Percentiles rank a stretch among this genome's conserved stretches.
These are phyloP conservation scores for Maccullochella peelii DNA, from an alignment of 2,113 vertebrate genomes.

Conservation along the genomic window DNA sequence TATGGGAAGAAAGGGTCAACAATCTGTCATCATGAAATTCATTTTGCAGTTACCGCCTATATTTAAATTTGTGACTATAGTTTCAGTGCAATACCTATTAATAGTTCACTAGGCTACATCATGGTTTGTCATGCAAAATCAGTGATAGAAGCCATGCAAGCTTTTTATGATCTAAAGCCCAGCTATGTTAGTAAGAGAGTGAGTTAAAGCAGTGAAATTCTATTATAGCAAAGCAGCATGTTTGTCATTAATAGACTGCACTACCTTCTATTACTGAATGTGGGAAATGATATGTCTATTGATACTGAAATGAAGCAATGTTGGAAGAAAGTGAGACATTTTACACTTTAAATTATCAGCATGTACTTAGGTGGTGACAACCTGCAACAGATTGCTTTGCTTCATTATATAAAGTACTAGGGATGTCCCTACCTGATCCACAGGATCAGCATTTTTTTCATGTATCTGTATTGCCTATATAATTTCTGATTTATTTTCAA, in stretches of 20 bases:
- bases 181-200: conserved; percentile 62
- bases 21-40: neutral
- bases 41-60: neutral
- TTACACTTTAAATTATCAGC: neutral
- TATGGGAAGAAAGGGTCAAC: conserved; percentile 63
- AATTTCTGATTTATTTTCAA: neutral
- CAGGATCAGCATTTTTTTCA: neutral
- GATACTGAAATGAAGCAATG: neutral
- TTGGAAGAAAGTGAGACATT: conserved; percentile 13
- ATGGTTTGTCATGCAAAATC: conserved; percentile 55
- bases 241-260: conserved; percentile 8
- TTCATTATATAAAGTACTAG: neutral
- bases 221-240: neutral
- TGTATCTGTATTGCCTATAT: neutral
- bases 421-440: conserved; percentile 23
- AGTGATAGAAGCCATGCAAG: conserved; percentile 65
- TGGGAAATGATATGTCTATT: conserved; percentile 59
- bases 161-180: conserved; percentile 30
- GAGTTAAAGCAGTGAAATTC: conserved; percentile 40
- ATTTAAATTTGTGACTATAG: conserved; percentile 23
- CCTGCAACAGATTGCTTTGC: neutral
- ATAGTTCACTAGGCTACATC: conserved; percentile 20
- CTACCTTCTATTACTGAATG: neutral
- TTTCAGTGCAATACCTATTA: conserved; percentile 38
- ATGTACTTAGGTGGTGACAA: neutral